These are phyloP conservation scores for Protophormia terraenovae DNA, from an alignment of 2,888 invertebrate species.

Conservation along the genomic window DNA sequence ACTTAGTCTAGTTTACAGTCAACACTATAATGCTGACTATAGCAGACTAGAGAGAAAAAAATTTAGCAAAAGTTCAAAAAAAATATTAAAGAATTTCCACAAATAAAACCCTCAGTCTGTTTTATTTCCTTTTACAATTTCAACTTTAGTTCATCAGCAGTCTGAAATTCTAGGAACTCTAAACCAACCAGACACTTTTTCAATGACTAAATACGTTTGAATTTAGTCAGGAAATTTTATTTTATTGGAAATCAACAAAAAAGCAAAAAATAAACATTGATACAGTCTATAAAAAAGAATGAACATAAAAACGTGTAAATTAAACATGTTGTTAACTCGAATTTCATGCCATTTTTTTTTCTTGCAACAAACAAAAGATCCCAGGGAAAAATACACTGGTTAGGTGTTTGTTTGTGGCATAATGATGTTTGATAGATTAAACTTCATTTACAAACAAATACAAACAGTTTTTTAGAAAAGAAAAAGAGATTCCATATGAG, in stretches of 20 bases:
- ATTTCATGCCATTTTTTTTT: constrained; percentile 27
- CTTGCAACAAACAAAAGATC: background rate
- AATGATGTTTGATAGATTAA: constrained; percentile 14
- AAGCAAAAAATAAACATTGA: background rate
- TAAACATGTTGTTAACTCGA: constrained; percentile 10
- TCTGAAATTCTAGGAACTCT: background rate
- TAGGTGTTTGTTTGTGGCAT: constrained; percentile 12
- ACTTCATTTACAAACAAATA: background rate
- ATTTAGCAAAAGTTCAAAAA: no score
- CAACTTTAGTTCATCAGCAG: background rate
- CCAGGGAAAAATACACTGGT: background rate
- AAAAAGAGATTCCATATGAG: constrained; percentile 14
- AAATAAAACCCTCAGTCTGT: no score
- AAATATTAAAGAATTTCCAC: no score
- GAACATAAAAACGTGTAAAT: constrained; percentile 39
- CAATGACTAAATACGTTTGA: background rate
- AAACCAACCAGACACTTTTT: background rate
- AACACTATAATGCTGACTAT: no score
- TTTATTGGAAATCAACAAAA: background rate
- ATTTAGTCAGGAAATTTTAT: background rate
- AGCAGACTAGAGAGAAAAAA: no score
- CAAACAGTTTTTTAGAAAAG: background rate
- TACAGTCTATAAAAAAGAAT: background rate
- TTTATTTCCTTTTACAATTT: no score
- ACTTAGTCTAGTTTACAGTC: no score